Conservation (phyloP, 2,113 vertebrate species). For the Corydoras maculifer region DNA sequence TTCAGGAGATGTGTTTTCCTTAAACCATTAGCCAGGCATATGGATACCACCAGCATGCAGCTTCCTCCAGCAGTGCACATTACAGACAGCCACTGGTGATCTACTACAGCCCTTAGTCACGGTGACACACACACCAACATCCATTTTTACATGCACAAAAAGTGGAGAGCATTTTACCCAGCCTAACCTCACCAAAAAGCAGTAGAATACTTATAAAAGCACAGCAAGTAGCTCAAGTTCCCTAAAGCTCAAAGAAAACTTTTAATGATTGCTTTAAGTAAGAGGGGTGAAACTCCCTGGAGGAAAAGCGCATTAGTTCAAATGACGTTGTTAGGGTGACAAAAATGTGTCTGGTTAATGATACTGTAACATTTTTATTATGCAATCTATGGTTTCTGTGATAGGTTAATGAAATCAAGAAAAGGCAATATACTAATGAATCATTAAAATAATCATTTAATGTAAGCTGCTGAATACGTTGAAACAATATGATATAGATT, state of each 20-base stretch:
- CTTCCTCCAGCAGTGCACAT: slow-evolving; percentile 13
- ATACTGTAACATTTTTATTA: slow-evolving; percentile 19
- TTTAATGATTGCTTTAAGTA: slow-evolving; percentile 47
- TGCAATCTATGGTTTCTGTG: slow-evolving; percentile 9
- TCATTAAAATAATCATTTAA: no score
- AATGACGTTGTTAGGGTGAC: slow-evolving; percentile 35
- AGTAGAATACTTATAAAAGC: slow-evolving; percentile 43
- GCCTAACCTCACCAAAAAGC: slow-evolving; percentile 22
- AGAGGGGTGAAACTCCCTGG: slow-evolving; percentile 30
- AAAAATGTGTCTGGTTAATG: slow-evolving; percentile 34
- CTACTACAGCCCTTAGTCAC: background rate
- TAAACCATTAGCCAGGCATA: slow-evolving; percentile 41
- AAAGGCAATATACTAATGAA: background rate
- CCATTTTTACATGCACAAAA: slow-evolving; percentile 35
- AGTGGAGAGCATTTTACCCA: slow-evolving; percentile 31
- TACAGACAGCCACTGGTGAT: slow-evolving; percentile 29
- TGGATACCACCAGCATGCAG: slow-evolving; percentile 18
- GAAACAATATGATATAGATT: background rate
- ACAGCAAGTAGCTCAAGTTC: slow-evolving; percentile 27
- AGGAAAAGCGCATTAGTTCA: slow-evolving; percentile 23
- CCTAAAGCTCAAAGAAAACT: slow-evolving; percentile 46
- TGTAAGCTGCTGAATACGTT: background rate
- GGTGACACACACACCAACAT: slow-evolving; percentile 27
- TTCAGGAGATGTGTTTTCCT: slow-evolving; percentile 37
- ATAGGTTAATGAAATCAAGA: slow-evolving; percentile 34